Percentiles rank a stretch among this genome's conserved stretches.
Evolutionary conservation across 2,888 invertebrate genomes (phyloP).

Genomic region (Xestobium rufovillosum): DNA sequence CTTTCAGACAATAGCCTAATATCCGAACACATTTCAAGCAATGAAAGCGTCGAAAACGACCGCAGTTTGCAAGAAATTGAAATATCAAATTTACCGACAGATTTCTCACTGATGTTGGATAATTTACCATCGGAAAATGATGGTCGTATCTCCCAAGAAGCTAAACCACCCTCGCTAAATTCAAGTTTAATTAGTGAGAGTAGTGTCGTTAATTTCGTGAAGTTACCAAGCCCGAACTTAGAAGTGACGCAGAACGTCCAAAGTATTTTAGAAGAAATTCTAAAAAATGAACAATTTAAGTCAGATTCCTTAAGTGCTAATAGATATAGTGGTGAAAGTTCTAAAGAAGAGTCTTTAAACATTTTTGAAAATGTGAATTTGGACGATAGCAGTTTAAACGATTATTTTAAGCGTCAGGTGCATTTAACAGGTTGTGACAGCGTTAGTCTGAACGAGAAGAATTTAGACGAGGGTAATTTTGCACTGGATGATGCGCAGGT

Average conservation of each 20-base stretch:
- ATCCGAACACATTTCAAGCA: slow-evolving; percentile 22
- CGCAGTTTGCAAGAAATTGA: slow-evolving; percentile 41
- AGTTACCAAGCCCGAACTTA: slow-evolving; percentile 20
- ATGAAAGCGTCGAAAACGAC: slow-evolving; percentile 39
- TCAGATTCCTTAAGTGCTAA: slow-evolving; percentile 19
- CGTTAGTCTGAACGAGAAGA: slow-evolving; percentile 20
- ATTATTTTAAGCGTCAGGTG: slow-evolving; percentile 24
- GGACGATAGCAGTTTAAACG: slow-evolving; percentile 36
- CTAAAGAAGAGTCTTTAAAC: slow-evolving; percentile 27
- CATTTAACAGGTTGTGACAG: slow-evolving; percentile 11
- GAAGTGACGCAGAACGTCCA: slow-evolving; percentile 26
- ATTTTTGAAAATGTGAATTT: slow-evolving; percentile 39
- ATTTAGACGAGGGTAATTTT: slow-evolving; percentile 10
- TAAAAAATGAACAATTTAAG: slow-evolving; percentile 33
- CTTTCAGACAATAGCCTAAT: slow-evolving; percentile 17
- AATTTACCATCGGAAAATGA: slow-evolving; percentile 23
- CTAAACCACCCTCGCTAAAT: slow-evolving; percentile 27
- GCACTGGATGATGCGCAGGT: slow-evolving; percentile 12
- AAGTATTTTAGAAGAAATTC: slow-evolving; percentile 38
- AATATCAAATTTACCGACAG: slow-evolving; percentile 31
- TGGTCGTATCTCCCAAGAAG: slow-evolving; percentile 28
- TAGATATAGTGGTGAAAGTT: background rate
- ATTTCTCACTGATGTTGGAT: slow-evolving; percentile 22
- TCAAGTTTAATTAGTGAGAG: slow-evolving; percentile 27
- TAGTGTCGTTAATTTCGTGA: slow-evolving; percentile 27